Evolutionary conservation across 2,888 invertebrate species (phyloP).

Genomic region (Brachypterus glaber): DNA sequence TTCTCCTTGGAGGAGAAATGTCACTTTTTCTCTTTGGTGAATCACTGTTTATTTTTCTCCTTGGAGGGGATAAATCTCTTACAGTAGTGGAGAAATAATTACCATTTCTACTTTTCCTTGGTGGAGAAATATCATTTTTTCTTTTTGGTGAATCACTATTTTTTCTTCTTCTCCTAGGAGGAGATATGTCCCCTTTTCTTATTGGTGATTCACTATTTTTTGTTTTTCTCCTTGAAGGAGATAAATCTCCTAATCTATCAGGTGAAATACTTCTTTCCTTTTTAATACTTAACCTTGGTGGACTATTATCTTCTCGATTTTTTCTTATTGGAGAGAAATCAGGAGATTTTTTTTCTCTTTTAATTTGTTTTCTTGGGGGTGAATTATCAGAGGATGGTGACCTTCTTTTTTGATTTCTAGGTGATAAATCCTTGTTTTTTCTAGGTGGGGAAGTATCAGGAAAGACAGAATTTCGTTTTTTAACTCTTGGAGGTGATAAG

Average conservation of each 20-base stretch:
- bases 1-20: slow-evolving; percentile 27
- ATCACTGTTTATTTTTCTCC: slow-evolving; percentile 8
- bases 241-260: too few species aligned
- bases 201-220: slow-evolving; percentile 19
- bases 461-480: too few species aligned
- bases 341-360: slow-evolving; percentile 8
- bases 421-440: slow-evolving; percentile 9
- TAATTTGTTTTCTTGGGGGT: slow-evolving; percentile 18
- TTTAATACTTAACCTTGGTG: slow-evolving; percentile 18
- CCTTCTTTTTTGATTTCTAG: too few species aligned
- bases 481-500: slow-evolving; percentile 8
- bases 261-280: slow-evolving; percentile 11
- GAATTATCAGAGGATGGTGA: too few species aligned
- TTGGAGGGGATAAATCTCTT: slow-evolving; percentile 11
- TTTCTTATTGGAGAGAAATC: slow-evolving; percentile 15
- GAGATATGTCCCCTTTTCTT: slow-evolving; percentile 23
- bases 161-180: slow-evolving; percentile 27
- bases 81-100: too few species aligned
- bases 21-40: slow-evolving; percentile 27
- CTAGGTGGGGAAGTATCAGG: slow-evolving; percentile 14
- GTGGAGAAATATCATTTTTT: slow-evolving; percentile 15
- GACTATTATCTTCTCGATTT: slow-evolving; percentile 17
- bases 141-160: slow-evolving; percentile 20
- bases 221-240: slow-evolving; percentile 28
- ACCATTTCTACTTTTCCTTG: slow-evolving; percentile 13